Evolutionary conservation across 30 jellyfish, hydroid and myxozoan genomes (phyloP), one percentile per base, ranked within the genome.

Genomic region (Turritopsis dohrnii): DNA sequence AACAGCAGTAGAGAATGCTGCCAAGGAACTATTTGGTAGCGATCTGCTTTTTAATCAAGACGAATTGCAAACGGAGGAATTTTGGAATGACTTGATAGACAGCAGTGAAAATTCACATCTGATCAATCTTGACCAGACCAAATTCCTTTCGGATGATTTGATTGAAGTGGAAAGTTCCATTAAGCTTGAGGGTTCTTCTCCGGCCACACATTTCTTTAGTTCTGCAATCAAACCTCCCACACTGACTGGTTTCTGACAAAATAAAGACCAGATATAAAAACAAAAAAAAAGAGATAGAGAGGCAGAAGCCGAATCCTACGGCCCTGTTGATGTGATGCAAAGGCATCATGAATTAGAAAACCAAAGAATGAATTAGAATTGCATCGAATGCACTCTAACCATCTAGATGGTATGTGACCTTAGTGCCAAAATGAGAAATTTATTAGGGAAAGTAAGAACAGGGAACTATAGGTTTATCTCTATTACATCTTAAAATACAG

Each of bases 1-100:
- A 52, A 82, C 83, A 8, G 96, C 96, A n/a, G 96, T 95, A 1
- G 98, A 96, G 13, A 90, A 93, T 66, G 98, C 96, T 66, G 98
- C 98, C 66, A 93, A 93, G 83, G 98, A 93, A 27, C 90, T 93
- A 65, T 93, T 93, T 82, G 98, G 98, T 19, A 88, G 88, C 74
- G 98, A 93, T 76, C 84, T 93, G 13, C 88, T 93, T 18, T 72
- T 72, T 52, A 72, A 84, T 28, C 87, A 80, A 21, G 96, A 91
- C 30, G 97, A 91, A 65, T 86, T 91, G 88, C 97, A 91, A 23
- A 89, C 98, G 28, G 98, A 93, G 27, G 98, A 93, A 53, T 93
- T 93, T 84, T 93, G 98, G 98, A 93, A 88, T 71, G 98, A 93
- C 28, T 94, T 93, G 27, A 88, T 93, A 21, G 88, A 88, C 72